Percentiles rank a stretch among this genome's conserved stretches.
Conservation (phyloP, 2,888 invertebrate species). For the Odontothrips loti region DNA sequence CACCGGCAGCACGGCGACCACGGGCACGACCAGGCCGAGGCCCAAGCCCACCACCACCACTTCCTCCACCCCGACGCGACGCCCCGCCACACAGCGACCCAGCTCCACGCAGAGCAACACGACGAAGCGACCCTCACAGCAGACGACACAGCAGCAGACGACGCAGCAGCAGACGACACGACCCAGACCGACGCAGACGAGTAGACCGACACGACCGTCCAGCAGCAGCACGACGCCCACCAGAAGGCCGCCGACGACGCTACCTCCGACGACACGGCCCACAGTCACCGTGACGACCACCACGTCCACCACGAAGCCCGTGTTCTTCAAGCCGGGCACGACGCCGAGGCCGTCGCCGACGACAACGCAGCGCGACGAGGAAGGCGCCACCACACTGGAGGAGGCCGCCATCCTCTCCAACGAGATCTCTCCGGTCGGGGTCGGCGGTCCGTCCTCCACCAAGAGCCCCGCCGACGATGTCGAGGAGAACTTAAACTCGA, state of each 20-base stretch:
- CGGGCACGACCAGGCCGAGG: slow-evolving; percentile 42
- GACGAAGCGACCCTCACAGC: not conserved
- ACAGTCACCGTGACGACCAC: slow-evolving; percentile 30
- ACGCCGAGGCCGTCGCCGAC: slow-evolving; percentile 30
- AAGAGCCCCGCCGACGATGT: slow-evolving; percentile 32
- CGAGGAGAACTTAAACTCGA: slow-evolving; percentile 35
- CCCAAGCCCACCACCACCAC: slow-evolving; percentile 46
- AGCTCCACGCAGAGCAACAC: not conserved
- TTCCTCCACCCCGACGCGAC: slow-evolving; percentile 45
- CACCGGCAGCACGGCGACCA: slow-evolving; percentile 31
- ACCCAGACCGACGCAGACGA: slow-evolving; percentile 10
- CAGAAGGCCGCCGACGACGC: slow-evolving; percentile 31
- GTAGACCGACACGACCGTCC: slow-evolving; percentile 27
- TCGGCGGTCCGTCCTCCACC: slow-evolving; percentile 27
- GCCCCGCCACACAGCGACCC: slow-evolving; percentile 43
- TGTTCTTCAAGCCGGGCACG: slow-evolving; percentile 18
- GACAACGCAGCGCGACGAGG: slow-evolving; percentile 32
- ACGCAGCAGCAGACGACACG: not conserved
- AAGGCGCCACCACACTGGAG: slow-evolving; percentile 36
- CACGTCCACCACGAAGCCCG: slow-evolving; percentile 10
- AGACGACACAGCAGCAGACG: not conserved
- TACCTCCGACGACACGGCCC: slow-evolving; percentile 28
- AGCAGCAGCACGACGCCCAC: slow-evolving; percentile 17
- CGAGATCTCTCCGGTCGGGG: slow-evolving; percentile 32
- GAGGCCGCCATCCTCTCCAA: slow-evolving; percentile 36